A percentile compares a stretch with the other conserved stretches of the same genome.
Evolutionary conservation across 2,797 vertebrate genomes (phyloP).

Genomic region (Sciaenops ocellatus): DNA sequence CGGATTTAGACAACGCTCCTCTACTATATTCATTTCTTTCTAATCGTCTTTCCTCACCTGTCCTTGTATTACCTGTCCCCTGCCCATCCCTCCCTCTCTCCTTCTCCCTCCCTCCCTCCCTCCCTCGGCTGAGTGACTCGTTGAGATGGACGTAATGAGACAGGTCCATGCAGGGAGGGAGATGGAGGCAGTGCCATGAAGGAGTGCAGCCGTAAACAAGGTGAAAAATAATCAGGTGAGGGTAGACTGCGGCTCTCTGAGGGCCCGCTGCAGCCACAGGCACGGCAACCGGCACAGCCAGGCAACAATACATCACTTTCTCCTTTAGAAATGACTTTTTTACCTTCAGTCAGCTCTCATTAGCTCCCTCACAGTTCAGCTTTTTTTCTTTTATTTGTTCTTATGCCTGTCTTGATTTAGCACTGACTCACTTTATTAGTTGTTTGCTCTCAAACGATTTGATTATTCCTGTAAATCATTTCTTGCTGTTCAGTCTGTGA

Average conservation of each 20-base stretch:
- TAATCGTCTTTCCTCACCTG: constrained; percentile 73
- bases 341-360: constrained; percentile 68
- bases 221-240: constrained; percentile 82
- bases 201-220: constrained; percentile 79
- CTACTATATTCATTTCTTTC: constrained; percentile 57
- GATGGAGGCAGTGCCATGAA: constrained; percentile 66
- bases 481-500: constrained; percentile 45
- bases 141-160: constrained; percentile 82
- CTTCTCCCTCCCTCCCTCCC: not conserved
- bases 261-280: constrained; percentile 60
- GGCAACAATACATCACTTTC: constrained; percentile 68
- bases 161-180: constrained; percentile 74
- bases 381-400: constrained; percentile 54
- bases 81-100: constrained; percentile 4
- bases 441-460: constrained; percentile 32
- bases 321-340: constrained; percentile 62
- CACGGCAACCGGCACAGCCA: constrained; percentile 23
- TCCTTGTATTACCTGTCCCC: constrained; percentile 75
- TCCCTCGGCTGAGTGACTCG: constrained; percentile 73
- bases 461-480: constrained; percentile 53
- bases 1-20: constrained; percentile 63
- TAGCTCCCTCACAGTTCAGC: constrained; percentile 50
- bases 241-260: constrained; percentile 70
- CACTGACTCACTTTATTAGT: constrained; percentile 21
- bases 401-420: constrained; percentile 47